These are phyloP conservation scores for Tricholaema leucomelas DNA, from an alignment of 2,113 vertebrate genomes.

Conservation along the genomic window DNA sequence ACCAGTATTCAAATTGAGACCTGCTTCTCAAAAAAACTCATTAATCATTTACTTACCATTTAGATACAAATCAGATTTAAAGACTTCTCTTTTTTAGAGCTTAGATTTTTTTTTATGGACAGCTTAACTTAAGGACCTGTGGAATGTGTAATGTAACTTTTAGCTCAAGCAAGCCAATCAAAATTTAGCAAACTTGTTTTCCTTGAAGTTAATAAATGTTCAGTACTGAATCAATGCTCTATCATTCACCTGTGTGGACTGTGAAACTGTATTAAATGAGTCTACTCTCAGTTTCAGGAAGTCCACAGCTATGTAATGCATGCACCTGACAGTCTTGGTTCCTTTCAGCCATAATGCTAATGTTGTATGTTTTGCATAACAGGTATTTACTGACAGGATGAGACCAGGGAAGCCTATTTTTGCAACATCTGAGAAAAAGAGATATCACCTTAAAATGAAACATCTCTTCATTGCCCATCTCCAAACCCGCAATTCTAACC, in stretches of 20 bases:
- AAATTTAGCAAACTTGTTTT: neutral
- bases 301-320: neutral
- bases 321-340: neutral
- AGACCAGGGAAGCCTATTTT: neutral
- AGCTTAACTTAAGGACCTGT: neutral
- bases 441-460: neutral
- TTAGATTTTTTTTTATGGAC: neutral
- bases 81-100: neutral
- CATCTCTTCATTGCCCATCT: neutral
- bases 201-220: neutral
- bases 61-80: neutral
- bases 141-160: neutral
- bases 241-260: neutral
- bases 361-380: neutral
- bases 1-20: neutral
- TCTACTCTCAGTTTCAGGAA: neutral
- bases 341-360: neutral
- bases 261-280: neutral
- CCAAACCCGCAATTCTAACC: neutral
- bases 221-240: neutral
- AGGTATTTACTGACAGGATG: fast-evolving
- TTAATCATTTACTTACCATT: neutral
- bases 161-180: neutral
- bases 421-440: neutral
- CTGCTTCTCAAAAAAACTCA: neutral